Evolutionary conservation across 2,888 invertebrate genomes (phyloP).

Genomic region (Opisthograptis luteolata): DNA sequence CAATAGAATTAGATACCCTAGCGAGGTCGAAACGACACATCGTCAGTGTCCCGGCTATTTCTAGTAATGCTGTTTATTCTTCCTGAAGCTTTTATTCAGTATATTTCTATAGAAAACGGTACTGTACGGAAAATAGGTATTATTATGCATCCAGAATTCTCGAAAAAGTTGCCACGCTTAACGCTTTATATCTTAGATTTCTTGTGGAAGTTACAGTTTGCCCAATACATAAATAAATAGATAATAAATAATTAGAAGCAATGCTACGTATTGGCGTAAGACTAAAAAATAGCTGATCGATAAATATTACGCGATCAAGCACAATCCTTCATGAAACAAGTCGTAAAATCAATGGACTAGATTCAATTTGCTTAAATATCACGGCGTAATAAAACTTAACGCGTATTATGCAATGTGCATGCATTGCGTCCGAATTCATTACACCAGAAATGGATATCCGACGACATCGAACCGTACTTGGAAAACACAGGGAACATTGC

Average conservation of each 20-base stretch:
- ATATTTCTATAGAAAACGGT: too few species aligned
- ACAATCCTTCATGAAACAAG: constrained; percentile 26
- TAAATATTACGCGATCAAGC: constrained; percentile 5
- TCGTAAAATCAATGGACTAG: constrained; percentile 36
- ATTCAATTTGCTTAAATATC: constrained; percentile 44
- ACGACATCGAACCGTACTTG: constrained; percentile 53
- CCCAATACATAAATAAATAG: too few species aligned
- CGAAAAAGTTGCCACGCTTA: too few species aligned
- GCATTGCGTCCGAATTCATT: constrained; percentile 52
- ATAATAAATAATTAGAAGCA: too few species aligned
- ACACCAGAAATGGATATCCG: constrained; percentile 48
- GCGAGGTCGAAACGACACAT: constrained; percentile 32
- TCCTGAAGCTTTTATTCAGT: too few species aligned
- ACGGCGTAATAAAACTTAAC: constrained; percentile 40
- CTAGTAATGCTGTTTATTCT: too few species aligned
- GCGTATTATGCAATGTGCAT: constrained; percentile 41
- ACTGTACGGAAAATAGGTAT: too few species aligned
- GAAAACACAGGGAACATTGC: constrained; percentile 51
- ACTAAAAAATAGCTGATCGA: constrained; percentile 9
- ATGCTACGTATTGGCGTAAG: too few species aligned
- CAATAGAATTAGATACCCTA: constrained; percentile 39
- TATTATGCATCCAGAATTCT: too few species aligned
- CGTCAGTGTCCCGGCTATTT: too few species aligned
- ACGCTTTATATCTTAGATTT: too few species aligned
- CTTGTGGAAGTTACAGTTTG: too few species aligned